A percentile compares a stretch with the other conserved stretches of the same genome.
These are phyloP conservation scores for Mola mola DNA, from an alignment of 2,113 vertebrate species.

Conservation along the genomic window DNA sequence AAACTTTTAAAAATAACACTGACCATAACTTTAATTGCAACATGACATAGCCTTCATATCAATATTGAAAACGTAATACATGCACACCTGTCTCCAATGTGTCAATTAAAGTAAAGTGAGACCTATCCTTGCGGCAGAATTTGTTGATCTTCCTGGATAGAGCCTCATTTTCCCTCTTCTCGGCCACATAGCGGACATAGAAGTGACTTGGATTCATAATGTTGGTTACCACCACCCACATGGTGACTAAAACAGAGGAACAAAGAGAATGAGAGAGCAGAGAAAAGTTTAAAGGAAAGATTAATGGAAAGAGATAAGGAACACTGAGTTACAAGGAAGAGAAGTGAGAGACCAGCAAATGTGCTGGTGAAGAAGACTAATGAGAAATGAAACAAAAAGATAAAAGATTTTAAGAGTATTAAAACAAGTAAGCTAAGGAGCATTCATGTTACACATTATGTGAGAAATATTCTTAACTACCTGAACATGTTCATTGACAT, in stretches of 20 bases:
- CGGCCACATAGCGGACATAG: constrained; percentile 84
- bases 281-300: not conserved
- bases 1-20: no score
- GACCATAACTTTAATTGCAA: not conserved
- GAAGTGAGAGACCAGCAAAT: no score
- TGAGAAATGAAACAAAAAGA: no score
- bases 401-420: no score
- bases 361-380: no score
- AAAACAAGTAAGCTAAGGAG: no score
- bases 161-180: constrained; percentile 72
- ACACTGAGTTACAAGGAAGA: no score
- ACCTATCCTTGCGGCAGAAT: constrained; percentile 72
- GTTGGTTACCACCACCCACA: constrained; percentile 86
- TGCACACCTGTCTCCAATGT: constrained; percentile 84
- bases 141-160: constrained; percentile 82
- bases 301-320: not conserved
- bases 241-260: constrained; percentile 27
- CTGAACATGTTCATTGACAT: no score
- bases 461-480: no score
- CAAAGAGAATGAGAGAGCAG: not conserved
- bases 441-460: no score
- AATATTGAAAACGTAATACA: constrained; percentile 4
- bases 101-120: constrained; percentile 74
- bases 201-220: constrained; percentile 90
- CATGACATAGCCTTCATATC: no score